phyloP scores from a whole-genome alignment of 1,140 invertebrate genomes.

The Caligus rogercresseyi region DNA sequence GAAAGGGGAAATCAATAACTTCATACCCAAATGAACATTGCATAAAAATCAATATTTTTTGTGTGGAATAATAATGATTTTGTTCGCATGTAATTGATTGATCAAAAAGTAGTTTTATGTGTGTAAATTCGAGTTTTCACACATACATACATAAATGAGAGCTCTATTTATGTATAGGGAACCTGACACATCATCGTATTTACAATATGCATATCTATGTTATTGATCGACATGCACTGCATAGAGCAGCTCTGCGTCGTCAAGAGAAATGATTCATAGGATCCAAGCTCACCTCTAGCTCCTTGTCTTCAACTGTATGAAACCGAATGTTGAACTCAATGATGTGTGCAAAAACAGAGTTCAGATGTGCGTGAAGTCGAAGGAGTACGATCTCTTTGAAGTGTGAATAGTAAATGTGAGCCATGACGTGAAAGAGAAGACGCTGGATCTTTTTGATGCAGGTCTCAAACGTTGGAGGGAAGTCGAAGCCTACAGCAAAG shows the following conservation, averaged over 20 bases:
- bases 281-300: constrained; percentile 62
- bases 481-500: constrained; percentile 61
- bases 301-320: constrained; percentile 80
- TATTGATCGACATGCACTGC: no score
- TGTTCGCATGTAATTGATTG: no score
- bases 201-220: no score
- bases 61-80: no score
- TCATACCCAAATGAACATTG: no score
- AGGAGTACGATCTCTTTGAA: constrained; percentile 79
- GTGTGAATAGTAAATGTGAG: constrained; percentile 93
- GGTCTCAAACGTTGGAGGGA: constrained; percentile 79
- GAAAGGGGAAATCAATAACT: no score
- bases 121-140: background rate
- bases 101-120: background rate
- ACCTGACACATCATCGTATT: background rate
- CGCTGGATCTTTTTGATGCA: constrained; percentile 89
- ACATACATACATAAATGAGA: background rate
- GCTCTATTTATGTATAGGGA: no score
- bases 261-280: no score
- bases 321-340: constrained; percentile 66
- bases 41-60: no score
- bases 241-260: no score
- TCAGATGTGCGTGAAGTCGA: constrained; percentile 58
- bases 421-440: constrained; percentile 89
- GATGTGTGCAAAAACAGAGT: constrained; percentile 84